These are phyloP conservation scores for Drosophila saltans DNA, from an alignment of 1,140 invertebrate species.

Conservation along the genomic window DNA sequence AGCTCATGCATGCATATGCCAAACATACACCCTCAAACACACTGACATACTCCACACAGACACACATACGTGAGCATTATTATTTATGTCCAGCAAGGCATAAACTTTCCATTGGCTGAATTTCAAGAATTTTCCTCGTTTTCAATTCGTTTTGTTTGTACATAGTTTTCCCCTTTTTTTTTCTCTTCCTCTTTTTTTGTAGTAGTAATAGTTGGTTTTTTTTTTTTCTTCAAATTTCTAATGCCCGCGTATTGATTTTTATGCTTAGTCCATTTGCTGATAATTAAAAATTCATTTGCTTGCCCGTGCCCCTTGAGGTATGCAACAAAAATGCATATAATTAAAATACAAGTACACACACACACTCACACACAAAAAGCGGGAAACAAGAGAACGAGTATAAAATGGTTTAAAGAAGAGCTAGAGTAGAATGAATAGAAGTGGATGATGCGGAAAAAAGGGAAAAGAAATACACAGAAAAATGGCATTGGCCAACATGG, in stretches of 20 bases:
- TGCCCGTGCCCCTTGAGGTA: slow-evolving; percentile 49
- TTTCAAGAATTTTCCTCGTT: slow-evolving; percentile 16
- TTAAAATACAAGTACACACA: slow-evolving; percentile 61
- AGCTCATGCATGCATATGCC: slow-evolving; percentile 40
- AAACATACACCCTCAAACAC: slow-evolving; percentile 2
- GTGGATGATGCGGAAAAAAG: slow-evolving; percentile 7
- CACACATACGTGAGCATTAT: slow-evolving; percentile 34
- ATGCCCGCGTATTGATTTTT: slow-evolving; percentile 64
- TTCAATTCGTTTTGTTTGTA: slow-evolving; percentile 7
- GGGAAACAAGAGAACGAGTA: not conserved
- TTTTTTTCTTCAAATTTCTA: not conserved
- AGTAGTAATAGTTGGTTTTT: not conserved
- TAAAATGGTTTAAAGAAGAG: no score
- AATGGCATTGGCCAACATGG: slow-evolving; percentile 21
- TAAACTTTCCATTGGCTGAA: slow-evolving; percentile 36
- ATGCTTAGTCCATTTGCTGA: slow-evolving; percentile 44
- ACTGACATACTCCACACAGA: not conserved
- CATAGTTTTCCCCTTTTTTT: not conserved
- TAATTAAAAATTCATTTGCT: slow-evolving; percentile 80
- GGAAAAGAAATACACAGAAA: slow-evolving; percentile 1
- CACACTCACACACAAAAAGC: not conserved
- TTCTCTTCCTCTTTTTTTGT: not conserved
- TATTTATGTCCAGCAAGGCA: slow-evolving; percentile 50
- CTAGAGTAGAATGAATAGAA: no score
- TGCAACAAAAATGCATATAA: slow-evolving; percentile 77